Evolutionary conservation across 2,888 invertebrate species (phyloP).

Genomic region (Apotomis turbidana): DNA sequence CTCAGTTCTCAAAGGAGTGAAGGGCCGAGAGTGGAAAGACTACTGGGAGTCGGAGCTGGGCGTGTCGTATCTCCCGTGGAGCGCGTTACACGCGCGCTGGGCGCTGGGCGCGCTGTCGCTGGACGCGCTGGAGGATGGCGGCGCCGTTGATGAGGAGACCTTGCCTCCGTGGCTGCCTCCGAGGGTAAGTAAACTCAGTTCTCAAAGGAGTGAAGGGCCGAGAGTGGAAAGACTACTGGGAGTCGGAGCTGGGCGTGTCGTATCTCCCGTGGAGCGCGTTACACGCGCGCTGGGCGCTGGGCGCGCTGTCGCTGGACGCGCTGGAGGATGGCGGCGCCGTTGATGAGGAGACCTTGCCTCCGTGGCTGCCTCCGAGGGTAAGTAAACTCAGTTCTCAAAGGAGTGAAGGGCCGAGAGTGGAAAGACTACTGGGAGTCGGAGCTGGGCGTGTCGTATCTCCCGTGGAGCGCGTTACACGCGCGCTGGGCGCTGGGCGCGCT

Average conservation of each 20-base stretch:
- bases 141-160: slow-evolving; percentile 96
- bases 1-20: slow-evolving; percentile 89
- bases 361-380: slow-evolving; percentile 85
- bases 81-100: not conserved
- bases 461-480: too few species aligned
- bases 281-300: not conserved
- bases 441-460: slow-evolving; percentile 96
- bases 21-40: slow-evolving; percentile 98
- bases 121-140: slow-evolving; percentile 94
- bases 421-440: slow-evolving; percentile 99
- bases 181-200: slow-evolving; percentile 66
- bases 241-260: slow-evolving; percentile 96
- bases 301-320: slow-evolving; percentile 89
- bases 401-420: slow-evolving; percentile 97
- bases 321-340: slow-evolving; percentile 96
- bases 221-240: slow-evolving; percentile 99
- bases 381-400: slow-evolving; percentile 84
- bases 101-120: slow-evolving; percentile 86
- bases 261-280: slow-evolving; percentile 92
- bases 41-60: slow-evolving; percentile 98
- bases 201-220: slow-evolving; percentile 96
- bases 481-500: too few species aligned
- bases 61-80: slow-evolving; percentile 97
- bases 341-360: slow-evolving; percentile 96
- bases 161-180: slow-evolving; percentile 91